A percentile compares a stretch with the other conserved stretches of the same genome.
Conservation (phyloP, 2,113 vertebrate species). For the Zosterops japonicus region DNA sequence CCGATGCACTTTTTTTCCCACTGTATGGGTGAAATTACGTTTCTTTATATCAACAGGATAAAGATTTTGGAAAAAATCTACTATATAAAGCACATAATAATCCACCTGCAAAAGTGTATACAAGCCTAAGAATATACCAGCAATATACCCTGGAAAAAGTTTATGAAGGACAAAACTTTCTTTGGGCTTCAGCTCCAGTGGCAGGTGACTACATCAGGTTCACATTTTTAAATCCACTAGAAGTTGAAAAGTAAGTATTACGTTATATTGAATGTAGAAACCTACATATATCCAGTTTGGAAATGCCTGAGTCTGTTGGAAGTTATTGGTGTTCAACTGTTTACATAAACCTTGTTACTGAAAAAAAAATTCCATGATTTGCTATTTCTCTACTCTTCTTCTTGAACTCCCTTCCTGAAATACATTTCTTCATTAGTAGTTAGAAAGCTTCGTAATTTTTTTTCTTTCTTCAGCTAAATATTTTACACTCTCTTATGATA, state of each 20-base stretch:
- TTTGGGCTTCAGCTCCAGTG: slow-evolving; percentile 69
- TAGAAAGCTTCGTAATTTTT: not conserved
- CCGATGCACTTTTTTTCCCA: not conserved
- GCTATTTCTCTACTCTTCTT: not conserved
- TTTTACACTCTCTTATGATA: not conserved
- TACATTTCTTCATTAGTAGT: not conserved
- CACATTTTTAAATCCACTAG: slow-evolving; percentile 49
- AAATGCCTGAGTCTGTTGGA: not conserved
- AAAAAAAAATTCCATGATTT: not conserved
- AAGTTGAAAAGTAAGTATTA: slow-evolving; percentile 69
- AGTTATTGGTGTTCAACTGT: not conserved
- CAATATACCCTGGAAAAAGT: slow-evolving; percentile 63
- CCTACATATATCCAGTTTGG: not conserved
- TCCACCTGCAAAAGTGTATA: slow-evolving; percentile 61
- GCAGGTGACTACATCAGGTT: slow-evolving; percentile 67
- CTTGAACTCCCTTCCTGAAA: not conserved
- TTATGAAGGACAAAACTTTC: slow-evolving; percentile 58
- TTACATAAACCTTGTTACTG: not conserved
- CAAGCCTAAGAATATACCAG: slow-evolving; percentile 60
- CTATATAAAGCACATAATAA: slow-evolving; percentile 65
- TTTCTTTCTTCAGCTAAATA: not conserved
- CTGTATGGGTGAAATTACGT: not conserved
- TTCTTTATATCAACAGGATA: slow-evolving; percentile 61
- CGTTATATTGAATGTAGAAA: not conserved
- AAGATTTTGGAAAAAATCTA: slow-evolving; percentile 61